Evolutionary conservation across 2,113 vertebrate species (phyloP).

Genomic region (Parotia lawesii): DNA sequence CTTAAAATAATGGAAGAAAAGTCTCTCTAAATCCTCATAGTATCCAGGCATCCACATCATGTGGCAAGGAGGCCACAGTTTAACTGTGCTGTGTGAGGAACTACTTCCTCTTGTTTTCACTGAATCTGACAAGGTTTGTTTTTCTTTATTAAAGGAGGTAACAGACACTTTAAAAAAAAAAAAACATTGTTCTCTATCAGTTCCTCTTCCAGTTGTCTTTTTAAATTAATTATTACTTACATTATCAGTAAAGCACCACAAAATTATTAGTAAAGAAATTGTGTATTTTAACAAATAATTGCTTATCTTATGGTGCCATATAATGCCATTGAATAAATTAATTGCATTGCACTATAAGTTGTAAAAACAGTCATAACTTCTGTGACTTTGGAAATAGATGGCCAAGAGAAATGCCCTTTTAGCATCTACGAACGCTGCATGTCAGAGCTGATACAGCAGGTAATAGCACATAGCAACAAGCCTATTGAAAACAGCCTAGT

Average conservation of each 20-base stretch:
- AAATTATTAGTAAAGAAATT: not conserved
- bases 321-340: slow-evolving; percentile 15
- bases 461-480: slow-evolving; percentile 4
- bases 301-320: slow-evolving; percentile 42
- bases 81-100: not conserved
- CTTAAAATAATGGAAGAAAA: not conserved
- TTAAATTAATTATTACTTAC: not conserved
- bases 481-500: not conserved
- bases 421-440: not conserved
- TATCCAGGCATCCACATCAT: not conserved
- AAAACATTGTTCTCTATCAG: not conserved
- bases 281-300: slow-evolving; percentile 11
- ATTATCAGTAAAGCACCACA: slow-evolving; percentile 10
- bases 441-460: slow-evolving; percentile 3
- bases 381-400: slow-evolving; percentile 33
- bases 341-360: slow-evolving; percentile 20
- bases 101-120: not conserved
- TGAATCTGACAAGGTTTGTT: not conserved
- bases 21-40: not conserved
- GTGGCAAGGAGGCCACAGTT: not conserved
- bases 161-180: not conserved
- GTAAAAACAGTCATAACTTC: slow-evolving; percentile 5
- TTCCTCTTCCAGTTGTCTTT: not conserved
- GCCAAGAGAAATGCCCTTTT: slow-evolving; percentile 34
- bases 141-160: not conserved